Base-by-base conservation (phyloP, 2,113 vertebrate genomes). In the Neoarius graeffei region DNA sequence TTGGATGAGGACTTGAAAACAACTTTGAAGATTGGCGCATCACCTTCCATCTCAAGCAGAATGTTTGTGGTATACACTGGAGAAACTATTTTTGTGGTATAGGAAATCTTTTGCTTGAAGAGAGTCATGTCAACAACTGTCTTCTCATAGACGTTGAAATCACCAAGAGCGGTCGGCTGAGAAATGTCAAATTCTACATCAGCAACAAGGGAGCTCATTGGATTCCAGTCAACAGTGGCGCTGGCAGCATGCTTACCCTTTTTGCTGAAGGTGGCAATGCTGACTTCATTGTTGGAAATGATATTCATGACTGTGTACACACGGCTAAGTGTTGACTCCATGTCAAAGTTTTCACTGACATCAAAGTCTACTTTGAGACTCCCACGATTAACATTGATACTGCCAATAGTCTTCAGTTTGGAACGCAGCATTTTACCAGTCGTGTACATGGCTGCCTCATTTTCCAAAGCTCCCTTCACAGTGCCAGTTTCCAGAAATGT, bases 31-130 rank as follows among this genome's bases (percentile, higher is more conserved):
- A 93, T 92, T 15, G 95, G 94, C 20, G 85, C 91, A 79, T 89
- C 93, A 64, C 96, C 96, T 86, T 93, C 95, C 81, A 96, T 74
- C 77, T 94, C 95, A 86, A 92, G 74, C 79, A 66, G 92, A 94
- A 96, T 94, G 62, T 93, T 94, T 87, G 92, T 93, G 85, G 94
- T 97, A 92, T 97, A 98, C 50, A 98, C 30, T 35, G 97, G 97
- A 14, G 96, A 97, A 15, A 87, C 86, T 87, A 97, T 90, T 89
- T 94, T 94, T 60, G 94, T 90, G 82, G 80, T 94, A 89, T 93
- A 91, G 62, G 93, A 94, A 81, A 96, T 89, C 87, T 96, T 97
- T 93, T 98, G 97, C 62, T 93, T 95, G 74, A 91, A 87, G 67
- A 90, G 77, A 86, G 89, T 94, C 80, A 96, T 83, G 79, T 94